phyloP scores from a whole-genome alignment of 1,140 invertebrate genomes.

The Zaprionus kolodkinae region DNA sequence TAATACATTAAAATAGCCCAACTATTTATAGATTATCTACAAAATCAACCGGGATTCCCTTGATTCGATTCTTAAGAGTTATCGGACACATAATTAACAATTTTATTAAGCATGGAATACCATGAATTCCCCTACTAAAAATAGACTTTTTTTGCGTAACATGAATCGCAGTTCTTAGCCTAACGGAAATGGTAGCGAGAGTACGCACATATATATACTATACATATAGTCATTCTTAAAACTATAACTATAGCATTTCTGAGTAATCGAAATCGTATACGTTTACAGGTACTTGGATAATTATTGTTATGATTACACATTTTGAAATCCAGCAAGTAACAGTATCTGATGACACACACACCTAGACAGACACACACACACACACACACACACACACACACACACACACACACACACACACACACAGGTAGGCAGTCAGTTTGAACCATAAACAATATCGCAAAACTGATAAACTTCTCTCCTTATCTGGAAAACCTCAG shows the following conservation, averaged over 20 bases:
- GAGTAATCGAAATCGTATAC: conserved; percentile 20
- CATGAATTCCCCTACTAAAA: neutral
- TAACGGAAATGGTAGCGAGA: neutral
- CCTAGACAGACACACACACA: conserved; percentile 9
- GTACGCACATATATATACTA: neutral
- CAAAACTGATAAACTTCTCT: conserved; percentile 65
- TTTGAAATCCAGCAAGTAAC: conserved; percentile 22
- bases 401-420: conserved; percentile 12
- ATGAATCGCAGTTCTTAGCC: neutral
- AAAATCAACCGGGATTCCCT: neutral
- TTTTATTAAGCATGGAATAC: neutral
- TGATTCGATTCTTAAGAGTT: neutral
- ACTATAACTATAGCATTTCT: conserved; percentile 11
- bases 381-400: neutral
- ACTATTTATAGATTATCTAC: neutral
- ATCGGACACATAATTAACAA: neutral
- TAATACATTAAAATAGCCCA: too few relatives aligned
- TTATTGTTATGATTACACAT: conserved; percentile 54
- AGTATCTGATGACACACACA: conserved; percentile 23
- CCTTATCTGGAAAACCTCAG: conserved; percentile 37
- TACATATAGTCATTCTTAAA: neutral
- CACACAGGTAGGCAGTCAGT: too few relatives aligned
- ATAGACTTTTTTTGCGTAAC: neutral
- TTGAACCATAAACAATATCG: conserved; percentile 73
- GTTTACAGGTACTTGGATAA: conserved; percentile 19